Conservation (phyloP, 2,888 invertebrate genomes). For the Smittia sp. region DNA sequence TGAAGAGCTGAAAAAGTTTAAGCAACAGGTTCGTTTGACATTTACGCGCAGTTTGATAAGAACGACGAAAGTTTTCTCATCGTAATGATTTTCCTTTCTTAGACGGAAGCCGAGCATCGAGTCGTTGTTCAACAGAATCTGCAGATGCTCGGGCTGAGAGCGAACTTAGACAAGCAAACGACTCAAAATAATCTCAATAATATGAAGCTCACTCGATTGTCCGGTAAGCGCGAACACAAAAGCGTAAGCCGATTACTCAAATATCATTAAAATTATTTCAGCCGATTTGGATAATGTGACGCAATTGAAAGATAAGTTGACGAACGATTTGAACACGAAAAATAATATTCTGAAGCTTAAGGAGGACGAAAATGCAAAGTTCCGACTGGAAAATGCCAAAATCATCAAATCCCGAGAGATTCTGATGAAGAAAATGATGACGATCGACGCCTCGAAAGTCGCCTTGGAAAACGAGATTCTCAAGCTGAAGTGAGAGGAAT, state of each 20-base stretch:
- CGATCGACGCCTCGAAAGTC: slow-evolving; percentile 47
- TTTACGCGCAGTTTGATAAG: background rate
- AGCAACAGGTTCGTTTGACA: slow-evolving; percentile 39
- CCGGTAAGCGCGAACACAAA: slow-evolving; percentile 1
- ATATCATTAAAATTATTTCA: slow-evolving; percentile 42
- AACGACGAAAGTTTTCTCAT: background rate
- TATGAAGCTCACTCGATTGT: slow-evolving; percentile 50
- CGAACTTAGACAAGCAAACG: slow-evolving; percentile 50
- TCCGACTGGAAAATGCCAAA: slow-evolving; percentile 49
- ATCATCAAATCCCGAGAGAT: slow-evolving; percentile 50
- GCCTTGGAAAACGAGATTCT: slow-evolving; percentile 48
- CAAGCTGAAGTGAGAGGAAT: slow-evolving; percentile 46
- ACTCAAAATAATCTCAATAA: slow-evolving; percentile 49
- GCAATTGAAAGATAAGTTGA: slow-evolving; percentile 50
- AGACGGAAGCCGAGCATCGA: slow-evolving; percentile 34
- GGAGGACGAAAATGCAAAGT: slow-evolving; percentile 51
- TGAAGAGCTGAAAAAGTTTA: slow-evolving; percentile 37
- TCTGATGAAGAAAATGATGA: slow-evolving; percentile 49
- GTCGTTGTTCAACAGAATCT: slow-evolving; percentile 51
- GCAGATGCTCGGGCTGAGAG: slow-evolving; percentile 51
- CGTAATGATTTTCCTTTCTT: background rate
- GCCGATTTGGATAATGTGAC: slow-evolving; percentile 51
- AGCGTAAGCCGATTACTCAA: background rate
- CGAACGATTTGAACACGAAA: slow-evolving; percentile 48
- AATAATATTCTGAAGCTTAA: slow-evolving; percentile 50